phyloP scores from a whole-genome alignment of 1,140 invertebrate genomes.

The Amphibalanus amphitrite region DNA sequence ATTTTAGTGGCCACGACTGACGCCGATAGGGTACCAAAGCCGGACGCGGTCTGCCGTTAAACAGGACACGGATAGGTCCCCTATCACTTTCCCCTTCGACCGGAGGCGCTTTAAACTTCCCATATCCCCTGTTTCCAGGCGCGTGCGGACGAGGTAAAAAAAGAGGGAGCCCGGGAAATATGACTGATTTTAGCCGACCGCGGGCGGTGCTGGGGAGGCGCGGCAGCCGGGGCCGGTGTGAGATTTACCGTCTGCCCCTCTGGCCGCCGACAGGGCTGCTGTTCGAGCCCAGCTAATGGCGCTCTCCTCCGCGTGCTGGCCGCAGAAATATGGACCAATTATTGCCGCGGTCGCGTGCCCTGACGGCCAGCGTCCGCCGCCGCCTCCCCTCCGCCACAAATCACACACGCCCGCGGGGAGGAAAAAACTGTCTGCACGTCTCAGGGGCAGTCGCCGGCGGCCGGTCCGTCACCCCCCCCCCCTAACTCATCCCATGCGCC shows the following conservation, averaged over 20 bases:
- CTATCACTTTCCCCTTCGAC: background rate
- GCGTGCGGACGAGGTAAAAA: background rate
- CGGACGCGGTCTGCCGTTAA: background rate
- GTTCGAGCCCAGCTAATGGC: background rate
- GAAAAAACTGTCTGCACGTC: background rate
- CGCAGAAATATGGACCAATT: background rate
- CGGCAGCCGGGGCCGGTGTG: no score
- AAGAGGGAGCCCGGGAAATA: background rate
- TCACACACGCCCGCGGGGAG: background rate
- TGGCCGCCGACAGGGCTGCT: no score
- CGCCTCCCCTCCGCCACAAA: background rate
- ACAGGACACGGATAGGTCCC: no score
- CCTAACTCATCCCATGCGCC: no score
- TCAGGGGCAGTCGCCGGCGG: background rate
- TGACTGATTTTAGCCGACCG: background rate
- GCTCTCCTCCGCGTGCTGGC: background rate
- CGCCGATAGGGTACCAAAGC: no score
- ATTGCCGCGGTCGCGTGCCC: background rate
- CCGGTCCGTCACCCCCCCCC: no score
- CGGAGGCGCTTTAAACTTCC: background rate
- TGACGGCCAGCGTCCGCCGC: background rate
- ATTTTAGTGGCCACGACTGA: background rate
- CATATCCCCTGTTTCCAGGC: no score
- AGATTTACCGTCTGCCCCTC: background rate
- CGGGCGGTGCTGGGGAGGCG: no score